Conservation (phyloP, 2,888 invertebrate genomes). For the Holacanthella duospinosa region DNA sequence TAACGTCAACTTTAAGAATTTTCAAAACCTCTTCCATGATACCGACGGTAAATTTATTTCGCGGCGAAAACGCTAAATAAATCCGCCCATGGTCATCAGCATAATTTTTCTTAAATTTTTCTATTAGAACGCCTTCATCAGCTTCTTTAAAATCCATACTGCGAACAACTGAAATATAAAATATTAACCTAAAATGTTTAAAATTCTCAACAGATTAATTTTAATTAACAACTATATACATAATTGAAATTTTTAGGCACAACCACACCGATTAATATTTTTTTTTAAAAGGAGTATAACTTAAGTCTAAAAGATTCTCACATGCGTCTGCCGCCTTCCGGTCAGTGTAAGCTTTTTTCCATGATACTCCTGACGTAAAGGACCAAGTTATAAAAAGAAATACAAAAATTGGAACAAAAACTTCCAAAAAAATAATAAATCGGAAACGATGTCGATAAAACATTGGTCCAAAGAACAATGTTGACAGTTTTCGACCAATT, state of each 20-base stretch:
- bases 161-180: not conserved
- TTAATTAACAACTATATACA: not conserved
- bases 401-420: slow-evolving; percentile 19
- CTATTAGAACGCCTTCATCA: slow-evolving; percentile 5
- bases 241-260: not conserved
- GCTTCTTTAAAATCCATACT: slow-evolving; percentile 12
- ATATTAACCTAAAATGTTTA: too few relatives aligned
- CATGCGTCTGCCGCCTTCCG: not conserved
- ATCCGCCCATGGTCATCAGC: slow-evolving; percentile 11
- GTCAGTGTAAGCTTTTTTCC: slow-evolving; percentile 22
- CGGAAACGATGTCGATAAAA: slow-evolving; percentile 21
- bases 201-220: too few relatives aligned
- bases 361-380: slow-evolving; percentile 27
- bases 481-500: slow-evolving; percentile 12
- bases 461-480: slow-evolving; percentile 18
- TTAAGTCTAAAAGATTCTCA: too few relatives aligned
- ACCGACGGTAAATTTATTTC: slow-evolving; percentile 8
- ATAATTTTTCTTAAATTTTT: slow-evolving; percentile 13
- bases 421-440: slow-evolving; percentile 21
- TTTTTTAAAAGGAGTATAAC: too few relatives aligned
- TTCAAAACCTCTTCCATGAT: slow-evolving; percentile 19
- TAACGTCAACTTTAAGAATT: slow-evolving; percentile 6
- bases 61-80: slow-evolving; percentile 20
- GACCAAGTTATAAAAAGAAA: slow-evolving; percentile 18
- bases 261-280: not conserved